Conservation (phyloP, 2,797 vertebrate species). For the Ibycter americanus region DNA sequence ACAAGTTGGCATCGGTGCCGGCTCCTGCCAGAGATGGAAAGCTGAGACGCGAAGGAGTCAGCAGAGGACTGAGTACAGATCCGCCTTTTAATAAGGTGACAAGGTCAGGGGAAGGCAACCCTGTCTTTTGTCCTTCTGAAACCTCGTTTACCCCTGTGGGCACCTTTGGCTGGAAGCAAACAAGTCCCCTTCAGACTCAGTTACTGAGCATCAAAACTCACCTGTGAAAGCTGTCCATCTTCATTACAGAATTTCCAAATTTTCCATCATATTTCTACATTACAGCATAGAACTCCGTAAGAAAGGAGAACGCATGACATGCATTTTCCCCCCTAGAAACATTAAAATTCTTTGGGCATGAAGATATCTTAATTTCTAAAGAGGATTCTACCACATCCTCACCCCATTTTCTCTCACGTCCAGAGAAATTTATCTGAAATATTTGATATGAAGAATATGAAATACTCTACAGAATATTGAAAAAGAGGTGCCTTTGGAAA, state of each 20-base stretch:
- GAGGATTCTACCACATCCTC: neutral
- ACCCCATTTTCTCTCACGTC: neutral
- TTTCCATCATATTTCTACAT: neutral
- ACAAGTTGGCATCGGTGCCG: neutral
- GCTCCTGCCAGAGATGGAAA: slow-evolving; percentile 9
- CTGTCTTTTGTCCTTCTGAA: neutral
- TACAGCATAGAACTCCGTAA: accelerated
- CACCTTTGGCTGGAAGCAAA: neutral
- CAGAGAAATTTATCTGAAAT: neutral
- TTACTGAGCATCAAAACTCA: neutral
- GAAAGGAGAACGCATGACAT: neutral
- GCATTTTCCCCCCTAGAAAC: accelerated
- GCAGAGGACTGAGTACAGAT: neutral
- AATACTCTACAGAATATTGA: neutral
- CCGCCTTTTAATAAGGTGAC: neutral
- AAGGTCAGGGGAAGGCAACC: neutral
- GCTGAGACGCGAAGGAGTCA: neutral
- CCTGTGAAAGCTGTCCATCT: neutral
- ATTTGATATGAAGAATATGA: accelerated
- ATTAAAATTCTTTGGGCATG: accelerated
- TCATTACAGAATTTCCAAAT: neutral
- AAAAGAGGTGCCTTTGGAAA: neutral
- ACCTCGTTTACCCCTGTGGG: neutral
- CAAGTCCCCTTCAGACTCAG: accelerated
- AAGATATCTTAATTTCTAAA: neutral